Conservation (phyloP, 2,888 invertebrate genomes). For the Pachydiplax longipennis region DNA sequence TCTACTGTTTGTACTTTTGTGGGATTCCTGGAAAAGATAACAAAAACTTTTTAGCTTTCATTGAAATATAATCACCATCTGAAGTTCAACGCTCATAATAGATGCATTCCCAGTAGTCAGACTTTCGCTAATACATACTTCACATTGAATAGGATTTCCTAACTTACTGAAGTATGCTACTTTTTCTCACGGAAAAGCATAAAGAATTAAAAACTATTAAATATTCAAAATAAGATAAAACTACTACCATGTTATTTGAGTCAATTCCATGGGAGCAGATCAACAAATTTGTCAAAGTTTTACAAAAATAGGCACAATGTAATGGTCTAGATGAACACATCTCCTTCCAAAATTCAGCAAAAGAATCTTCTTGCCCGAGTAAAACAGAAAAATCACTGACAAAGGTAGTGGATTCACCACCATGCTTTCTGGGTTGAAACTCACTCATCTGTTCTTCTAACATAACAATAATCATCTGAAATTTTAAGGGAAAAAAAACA, state of each 20-base stretch:
- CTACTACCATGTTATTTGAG: neutral
- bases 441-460: neutral
- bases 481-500: neutral
- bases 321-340: neutral
- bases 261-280: neutral
- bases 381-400: neutral
- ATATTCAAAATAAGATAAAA: neutral
- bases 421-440: neutral
- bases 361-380: neutral
- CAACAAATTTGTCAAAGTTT: conserved; percentile 1
- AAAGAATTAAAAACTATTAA: too few species aligned
- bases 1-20: neutral
- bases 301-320: neutral
- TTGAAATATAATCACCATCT: too few species aligned
- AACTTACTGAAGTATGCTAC: too few species aligned
- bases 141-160: neutral
- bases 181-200: neutral
- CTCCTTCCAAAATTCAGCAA: neutral
- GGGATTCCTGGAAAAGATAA: neutral
- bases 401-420: neutral
- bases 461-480: neutral
- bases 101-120: too few species aligned
- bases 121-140: neutral
- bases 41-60: too few species aligned
- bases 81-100: too few species aligned